phyloP scores from a whole-genome alignment of 2,113 vertebrate genomes.

The Chelonoidis abingdonii region DNA sequence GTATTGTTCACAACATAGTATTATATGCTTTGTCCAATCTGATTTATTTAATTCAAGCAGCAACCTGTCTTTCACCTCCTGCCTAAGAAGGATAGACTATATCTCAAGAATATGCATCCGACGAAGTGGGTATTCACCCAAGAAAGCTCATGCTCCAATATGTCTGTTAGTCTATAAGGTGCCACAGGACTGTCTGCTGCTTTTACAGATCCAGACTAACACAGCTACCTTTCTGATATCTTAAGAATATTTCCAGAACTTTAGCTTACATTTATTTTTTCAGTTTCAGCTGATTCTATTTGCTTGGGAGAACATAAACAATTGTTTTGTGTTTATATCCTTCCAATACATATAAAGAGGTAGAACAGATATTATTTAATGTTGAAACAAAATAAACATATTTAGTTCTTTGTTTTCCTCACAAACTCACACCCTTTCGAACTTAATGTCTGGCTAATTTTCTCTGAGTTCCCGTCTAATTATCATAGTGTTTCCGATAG shows the following conservation, averaged over 20 bases:
- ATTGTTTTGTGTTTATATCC: background rate
- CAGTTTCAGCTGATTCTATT: background rate
- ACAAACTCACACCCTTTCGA: background rate
- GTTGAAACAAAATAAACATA: background rate
- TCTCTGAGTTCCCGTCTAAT: constrained; percentile 34
- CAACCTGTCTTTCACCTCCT: background rate
- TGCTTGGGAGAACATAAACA: background rate
- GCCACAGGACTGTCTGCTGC: too few relatives aligned
- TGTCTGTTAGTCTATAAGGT: too few relatives aligned
- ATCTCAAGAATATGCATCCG: background rate
- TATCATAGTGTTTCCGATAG: constrained; percentile 26
- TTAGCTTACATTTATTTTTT: background rate
- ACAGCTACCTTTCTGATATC: background rate
- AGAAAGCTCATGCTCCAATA: too few relatives aligned
- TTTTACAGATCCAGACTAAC: too few relatives aligned
- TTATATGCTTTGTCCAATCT: background rate
- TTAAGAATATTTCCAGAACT: background rate
- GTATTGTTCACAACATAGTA: background rate
- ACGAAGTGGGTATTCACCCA: too few relatives aligned
- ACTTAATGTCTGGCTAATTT: constrained; percentile 23
- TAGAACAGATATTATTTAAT: background rate
- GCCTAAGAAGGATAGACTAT: background rate
- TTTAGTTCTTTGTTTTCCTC: constrained; percentile 7
- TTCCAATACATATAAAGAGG: background rate
- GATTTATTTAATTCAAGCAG: background rate